These are phyloP conservation scores for Lepus oiostolus DNA, from an alignment of 2,797 vertebrate species.

Conservation along the genomic window DNA sequence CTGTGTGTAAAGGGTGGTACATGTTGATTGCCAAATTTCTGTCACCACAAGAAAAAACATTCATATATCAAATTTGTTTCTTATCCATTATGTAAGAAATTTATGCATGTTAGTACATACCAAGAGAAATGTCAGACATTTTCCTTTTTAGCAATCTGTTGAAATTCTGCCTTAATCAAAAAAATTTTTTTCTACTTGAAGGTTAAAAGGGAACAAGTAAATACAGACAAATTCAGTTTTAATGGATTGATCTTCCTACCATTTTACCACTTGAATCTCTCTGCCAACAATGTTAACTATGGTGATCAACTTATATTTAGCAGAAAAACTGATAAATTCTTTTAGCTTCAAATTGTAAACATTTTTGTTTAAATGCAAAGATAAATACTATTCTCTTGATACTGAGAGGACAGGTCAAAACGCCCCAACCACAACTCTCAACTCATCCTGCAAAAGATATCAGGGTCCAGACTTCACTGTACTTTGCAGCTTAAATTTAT, in stretches of 20 bases:
- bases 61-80: conserved; percentile 62
- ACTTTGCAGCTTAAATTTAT: not conserved
- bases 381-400: not conserved
- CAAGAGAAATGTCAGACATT: conserved; percentile 59
- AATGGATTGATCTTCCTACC: not conserved
- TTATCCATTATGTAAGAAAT: conserved; percentile 76
- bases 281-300: not conserved
- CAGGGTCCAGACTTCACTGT: not conserved
- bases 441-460: not conserved
- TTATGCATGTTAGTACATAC: conserved; percentile 65
- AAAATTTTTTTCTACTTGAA: conserved; percentile 39
- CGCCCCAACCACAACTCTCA: not conserved
- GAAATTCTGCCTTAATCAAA: conserved; percentile 65
- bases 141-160: conserved; percentile 67
- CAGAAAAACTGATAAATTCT: not conserved
- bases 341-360: not conserved
- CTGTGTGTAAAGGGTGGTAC: conserved; percentile 65
- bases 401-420: not conserved
- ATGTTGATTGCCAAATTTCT: conserved; percentile 74
- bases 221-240: conserved; percentile 16
- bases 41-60: not conserved
- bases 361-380: not conserved
- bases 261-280: not conserved
- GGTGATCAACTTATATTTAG: not conserved
- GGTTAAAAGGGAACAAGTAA: conserved; percentile 27